Base-by-base conservation (phyloP, 2,888 invertebrate genomes). In the Lissonota sp. region DNA sequence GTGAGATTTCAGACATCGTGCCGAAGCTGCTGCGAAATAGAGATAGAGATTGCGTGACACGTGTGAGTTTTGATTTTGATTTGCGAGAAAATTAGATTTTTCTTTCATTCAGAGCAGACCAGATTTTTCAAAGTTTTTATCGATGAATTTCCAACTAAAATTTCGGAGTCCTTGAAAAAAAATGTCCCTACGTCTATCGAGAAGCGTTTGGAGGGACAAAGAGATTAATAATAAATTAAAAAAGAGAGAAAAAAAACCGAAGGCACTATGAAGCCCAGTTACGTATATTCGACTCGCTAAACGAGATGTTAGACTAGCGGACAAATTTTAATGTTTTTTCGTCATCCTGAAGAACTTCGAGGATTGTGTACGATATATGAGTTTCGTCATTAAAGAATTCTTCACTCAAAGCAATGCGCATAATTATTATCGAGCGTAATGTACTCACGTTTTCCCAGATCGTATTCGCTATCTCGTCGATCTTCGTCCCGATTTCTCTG, bases 371-470 rank as follows among this genome's bases (percentile, higher is more conserved):
- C n/a, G n/a, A n/a, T n/a, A n/a, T n/a, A n/a, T 40, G 67, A 16
- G 26, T 37, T 57, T 64, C n/a, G 46, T n/a, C n/a, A n/a, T 40
- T 40, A 49, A 46, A n/a, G 8, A 16, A n/a, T 14, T 46, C 6
- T 46, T 55, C 49, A 51, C 39, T 8, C 37, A 49, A 55, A 71
- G 69, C 79, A 70, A 76, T n/a, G 77, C 79, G 39, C n/a, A 26
- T 26, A 37, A 73, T 55, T 2, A 6, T 14, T 42, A 40, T 44
- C 5, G 37, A 40, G 26, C 5, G 10, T 63, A 67, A 40, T 70
- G 81, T 79, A 95, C 97, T 96, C 93, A 98, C 97, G 92, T 96
- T 97, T 90, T 98, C 98, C 99, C 99, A 99, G 85, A 98, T 94
- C 84, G 95, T 93, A 87, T 96, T 96, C 3, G 99, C 98, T 82